Conservation (phyloP, 1,140 invertebrate genomes). For the Apis laboriosa region DNA sequence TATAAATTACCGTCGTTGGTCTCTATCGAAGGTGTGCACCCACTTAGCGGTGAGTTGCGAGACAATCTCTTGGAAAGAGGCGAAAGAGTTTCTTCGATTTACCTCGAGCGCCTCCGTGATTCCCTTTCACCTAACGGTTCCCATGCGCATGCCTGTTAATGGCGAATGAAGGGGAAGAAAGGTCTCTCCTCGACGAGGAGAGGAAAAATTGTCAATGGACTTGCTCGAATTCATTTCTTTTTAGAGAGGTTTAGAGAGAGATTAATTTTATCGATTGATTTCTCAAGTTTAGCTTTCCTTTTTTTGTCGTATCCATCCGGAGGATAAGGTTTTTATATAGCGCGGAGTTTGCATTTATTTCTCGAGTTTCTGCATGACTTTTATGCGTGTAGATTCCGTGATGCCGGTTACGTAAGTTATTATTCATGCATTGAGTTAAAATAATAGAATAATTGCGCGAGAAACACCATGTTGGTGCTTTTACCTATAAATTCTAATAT, state of each 20-base stretch:
- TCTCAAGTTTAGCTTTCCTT: too few species aligned
- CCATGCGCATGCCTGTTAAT: constrained; percentile 48
- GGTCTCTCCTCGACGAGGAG: constrained; percentile 46
- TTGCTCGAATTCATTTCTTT: neutral
- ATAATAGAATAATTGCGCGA: neutral
- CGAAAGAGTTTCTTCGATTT: constrained; percentile 63
- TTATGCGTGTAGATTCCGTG: too few species aligned
- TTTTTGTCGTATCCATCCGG: too few species aligned
- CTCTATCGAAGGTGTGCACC: constrained; percentile 58
- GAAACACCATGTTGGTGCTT: neutral
- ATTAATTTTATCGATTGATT: neutral
- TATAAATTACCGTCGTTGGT: constrained; percentile 51
- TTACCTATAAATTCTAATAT: neutral
- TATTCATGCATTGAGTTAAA: neutral
- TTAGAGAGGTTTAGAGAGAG: too few species aligned
- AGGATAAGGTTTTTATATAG: neutral
- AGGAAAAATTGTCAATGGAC: constrained; percentile 50
- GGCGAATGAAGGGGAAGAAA: constrained; percentile 48
- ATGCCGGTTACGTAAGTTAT: neutral
- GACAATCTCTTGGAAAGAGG: constrained; percentile 54
- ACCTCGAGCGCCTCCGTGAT: constrained; percentile 44
- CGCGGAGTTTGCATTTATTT: neutral
- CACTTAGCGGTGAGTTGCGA: constrained; percentile 56
- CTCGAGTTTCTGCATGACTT: neutral
- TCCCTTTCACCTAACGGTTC: constrained; percentile 68